Evolutionary conservation across 1,140 invertebrate genomes (phyloP).

Genomic region (Diabrotica virgifera): DNA sequence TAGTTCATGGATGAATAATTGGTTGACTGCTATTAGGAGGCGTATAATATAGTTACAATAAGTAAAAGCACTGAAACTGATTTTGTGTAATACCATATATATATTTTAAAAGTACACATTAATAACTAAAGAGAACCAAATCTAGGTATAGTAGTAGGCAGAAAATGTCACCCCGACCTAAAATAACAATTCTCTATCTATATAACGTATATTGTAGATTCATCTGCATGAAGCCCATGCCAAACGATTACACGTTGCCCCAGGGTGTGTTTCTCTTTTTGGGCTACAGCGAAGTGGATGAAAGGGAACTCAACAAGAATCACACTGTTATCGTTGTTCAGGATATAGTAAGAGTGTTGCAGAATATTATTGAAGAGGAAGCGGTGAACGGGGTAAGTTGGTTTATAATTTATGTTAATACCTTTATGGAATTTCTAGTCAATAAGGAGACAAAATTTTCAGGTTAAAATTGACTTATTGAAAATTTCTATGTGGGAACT

Average conservation of each 20-base stretch:
- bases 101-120: too few relatives aligned
- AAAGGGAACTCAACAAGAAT: constrained; percentile 68
- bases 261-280: constrained; percentile 83
- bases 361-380: constrained; percentile 69
- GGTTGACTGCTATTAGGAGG: too few relatives aligned
- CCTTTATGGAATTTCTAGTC: too few relatives aligned
- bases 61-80: too few relatives aligned
- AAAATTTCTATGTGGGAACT: too few relatives aligned
- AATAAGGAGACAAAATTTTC: too few relatives aligned
- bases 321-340: constrained; percentile 76
- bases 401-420: too few relatives aligned
- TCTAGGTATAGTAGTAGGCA: background rate
- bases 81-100: too few relatives aligned
- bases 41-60: too few relatives aligned
- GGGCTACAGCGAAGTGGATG: constrained; percentile 83
- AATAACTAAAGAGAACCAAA: background rate
- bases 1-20: too few relatives aligned
- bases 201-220: constrained; percentile 51
- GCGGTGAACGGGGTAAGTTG: constrained; percentile 65
- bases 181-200: background rate
- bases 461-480: too few relatives aligned
- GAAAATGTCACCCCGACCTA: background rate
- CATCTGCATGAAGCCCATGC: constrained; percentile 84
- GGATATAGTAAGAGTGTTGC: constrained; percentile 74
- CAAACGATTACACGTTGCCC: constrained; percentile 72